Evolutionary conservation across 1,140 invertebrate species (phyloP), one percentile per base, ranked within the genome.

Genomic region (Archivesica marissinica): DNA sequence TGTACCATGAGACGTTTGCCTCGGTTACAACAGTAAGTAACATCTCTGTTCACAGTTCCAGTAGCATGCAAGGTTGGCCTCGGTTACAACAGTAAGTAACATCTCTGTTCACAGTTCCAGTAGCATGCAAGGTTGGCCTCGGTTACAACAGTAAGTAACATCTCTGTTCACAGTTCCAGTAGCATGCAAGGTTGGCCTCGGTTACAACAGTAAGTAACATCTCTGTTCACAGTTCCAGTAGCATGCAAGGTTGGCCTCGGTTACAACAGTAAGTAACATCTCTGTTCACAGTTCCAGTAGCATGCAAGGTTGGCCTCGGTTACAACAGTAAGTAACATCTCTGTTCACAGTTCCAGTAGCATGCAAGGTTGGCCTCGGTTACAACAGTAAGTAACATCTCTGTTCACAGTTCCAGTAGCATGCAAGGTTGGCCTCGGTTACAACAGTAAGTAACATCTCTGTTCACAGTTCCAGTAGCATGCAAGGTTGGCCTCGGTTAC

Each of bases 281-380:
- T 64, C 11, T 2, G 7, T 41, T 70, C 35, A 70, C 28, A 59
- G n/a, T 70, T 70, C 15, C 7, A 41, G 35, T 41, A n/a, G n/a
- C 56, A n/a, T 9, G 7, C 6, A 9, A 59, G 9, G 56, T 11
- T n/a, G 7, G n/a, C 23, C 7, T 23, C 56, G 56, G n/a, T 59
- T n/a, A n/a, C n/a, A n/a, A n/a, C n/a, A n/a, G n/a, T n/a, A n/a
- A n/a, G 28, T 11, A 23, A 59, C 20, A 59, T 59, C 59, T 15
- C 59, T 20, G 38, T 56, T 61, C 64, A 30, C 79, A 28, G 79
- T 72, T 59, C 28, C 30, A 20, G 38, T 59, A 54, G 66, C 79
- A 28, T 13, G 47, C n/a, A 50, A 74, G n/a, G 56, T 61, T 30
- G 79, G 38, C 33, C 75, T 56, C 25, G 38, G 25, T 61, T 52